Percentiles rank a stretch among this genome's conserved stretches.
These are phyloP conservation scores for Abrostola tripartita DNA, from an alignment of 2,888 invertebrate species.

Conservation along the genomic window DNA sequence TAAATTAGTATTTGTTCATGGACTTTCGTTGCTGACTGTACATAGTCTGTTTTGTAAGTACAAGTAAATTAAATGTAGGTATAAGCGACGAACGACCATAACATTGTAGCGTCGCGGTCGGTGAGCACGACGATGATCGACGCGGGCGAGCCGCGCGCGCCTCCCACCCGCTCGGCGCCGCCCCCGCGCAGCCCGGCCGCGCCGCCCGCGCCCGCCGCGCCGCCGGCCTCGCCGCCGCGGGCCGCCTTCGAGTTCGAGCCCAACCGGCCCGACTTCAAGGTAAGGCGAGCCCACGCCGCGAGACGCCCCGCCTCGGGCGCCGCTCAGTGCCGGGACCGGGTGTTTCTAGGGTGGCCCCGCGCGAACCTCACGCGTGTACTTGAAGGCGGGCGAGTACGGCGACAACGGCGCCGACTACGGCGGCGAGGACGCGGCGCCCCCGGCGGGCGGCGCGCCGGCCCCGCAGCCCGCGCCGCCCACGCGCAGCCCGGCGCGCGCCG, in stretches of 20 bases:
- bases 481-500: slow-evolving; percentile 21
- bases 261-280: slow-evolving; percentile 79
- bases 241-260: slow-evolving; percentile 71
- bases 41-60: too few species aligned
- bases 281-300: slow-evolving; percentile 45
- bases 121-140: slow-evolving; percentile 3
- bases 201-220: neutral
- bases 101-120: neutral
- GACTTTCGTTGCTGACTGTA: too few species aligned
- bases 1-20: too few species aligned
- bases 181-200: neutral
- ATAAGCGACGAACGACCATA: slow-evolving; percentile 5
- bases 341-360: slow-evolving; percentile 55
- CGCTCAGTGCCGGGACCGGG: slow-evolving; percentile 43
- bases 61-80: too few species aligned
- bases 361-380: slow-evolving; percentile 62
- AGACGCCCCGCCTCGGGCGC: slow-evolving; percentile 43
- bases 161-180: slow-evolving; percentile 10
- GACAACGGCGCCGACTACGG: slow-evolving; percentile 77
- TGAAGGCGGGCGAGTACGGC: slow-evolving; percentile 81
- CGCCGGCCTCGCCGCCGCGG: slow-evolving; percentile 22
- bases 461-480: slow-evolving; percentile 9
- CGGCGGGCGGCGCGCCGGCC: slow-evolving; percentile 18
- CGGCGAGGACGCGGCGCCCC: slow-evolving; percentile 53
- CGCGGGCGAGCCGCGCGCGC: slow-evolving; percentile 8